phyloP scores from a whole-genome alignment of 2,797 vertebrate species.

The Onychomys torridus region DNA sequence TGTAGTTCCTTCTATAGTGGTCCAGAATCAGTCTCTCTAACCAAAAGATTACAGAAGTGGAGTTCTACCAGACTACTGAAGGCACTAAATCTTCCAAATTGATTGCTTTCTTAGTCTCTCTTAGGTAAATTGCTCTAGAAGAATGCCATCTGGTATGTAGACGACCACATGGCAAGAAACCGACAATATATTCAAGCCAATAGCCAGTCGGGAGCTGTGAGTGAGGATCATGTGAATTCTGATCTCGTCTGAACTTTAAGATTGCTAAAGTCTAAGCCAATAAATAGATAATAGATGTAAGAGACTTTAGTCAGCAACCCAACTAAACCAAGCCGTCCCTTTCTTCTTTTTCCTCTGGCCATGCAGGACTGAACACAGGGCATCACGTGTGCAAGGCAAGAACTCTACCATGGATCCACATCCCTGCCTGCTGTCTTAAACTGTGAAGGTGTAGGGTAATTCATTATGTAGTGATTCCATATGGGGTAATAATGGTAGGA shows the following conservation, averaged over 20 bases:
- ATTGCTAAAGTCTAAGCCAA: background rate
- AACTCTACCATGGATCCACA: background rate
- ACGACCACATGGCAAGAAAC: background rate
- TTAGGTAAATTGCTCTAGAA: background rate
- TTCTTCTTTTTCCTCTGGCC: background rate
- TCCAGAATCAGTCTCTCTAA: background rate
- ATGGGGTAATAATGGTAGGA: background rate
- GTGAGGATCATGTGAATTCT: background rate
- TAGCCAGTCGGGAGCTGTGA: background rate
- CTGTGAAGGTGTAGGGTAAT: background rate
- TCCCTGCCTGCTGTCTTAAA: background rate
- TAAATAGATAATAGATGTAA: background rate
- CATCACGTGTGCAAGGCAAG: background rate
- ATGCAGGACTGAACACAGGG: background rate
- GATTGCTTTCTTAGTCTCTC: background rate
- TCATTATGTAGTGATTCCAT: background rate
- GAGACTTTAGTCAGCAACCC: background rate
- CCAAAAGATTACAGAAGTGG: background rate
- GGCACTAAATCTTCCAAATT: background rate
- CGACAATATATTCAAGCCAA: background rate
- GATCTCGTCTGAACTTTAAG: background rate
- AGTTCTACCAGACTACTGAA: background rate
- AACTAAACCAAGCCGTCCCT: background rate
- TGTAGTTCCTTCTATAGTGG: background rate
- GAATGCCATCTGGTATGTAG: background rate